Percentiles rank a stretch among this genome's conserved stretches.
Conservation (phyloP, 2,113 vertebrate species). For the Labeo rohita region DNA sequence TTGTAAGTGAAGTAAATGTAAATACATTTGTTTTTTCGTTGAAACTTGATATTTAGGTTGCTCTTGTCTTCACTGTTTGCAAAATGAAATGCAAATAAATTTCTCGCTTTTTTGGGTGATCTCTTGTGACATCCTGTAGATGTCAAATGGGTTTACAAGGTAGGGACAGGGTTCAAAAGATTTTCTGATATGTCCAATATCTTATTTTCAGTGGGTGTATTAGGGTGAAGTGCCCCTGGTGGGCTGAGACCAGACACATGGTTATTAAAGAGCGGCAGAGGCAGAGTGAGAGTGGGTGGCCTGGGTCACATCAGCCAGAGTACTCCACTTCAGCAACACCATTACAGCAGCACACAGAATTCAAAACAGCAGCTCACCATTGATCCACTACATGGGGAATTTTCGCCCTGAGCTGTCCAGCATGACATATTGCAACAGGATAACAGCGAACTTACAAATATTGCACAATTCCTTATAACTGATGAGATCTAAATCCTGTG, state of each 20-base stretch:
- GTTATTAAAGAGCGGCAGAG: constrained; percentile 26
- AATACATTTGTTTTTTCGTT: background rate
- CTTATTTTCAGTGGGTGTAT: constrained; percentile 18
- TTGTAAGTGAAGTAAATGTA: background rate
- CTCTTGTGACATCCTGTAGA: background rate
- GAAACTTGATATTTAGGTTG: background rate
- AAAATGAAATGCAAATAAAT: background rate
- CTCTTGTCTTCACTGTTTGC: background rate
- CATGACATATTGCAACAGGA: background rate
- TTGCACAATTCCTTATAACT: constrained; percentile 26
- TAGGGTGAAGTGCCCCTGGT: constrained; percentile 39
- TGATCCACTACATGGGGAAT: constrained; percentile 49
- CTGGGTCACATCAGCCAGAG: background rate
- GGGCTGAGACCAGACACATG: constrained; percentile 27
- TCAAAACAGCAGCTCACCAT: constrained; percentile 44
- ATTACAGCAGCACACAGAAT: constrained; percentile 43
- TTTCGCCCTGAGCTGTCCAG: constrained; percentile 12
- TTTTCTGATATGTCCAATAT: background rate
- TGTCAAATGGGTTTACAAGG: background rate
- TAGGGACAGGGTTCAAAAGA: constrained; percentile 8
- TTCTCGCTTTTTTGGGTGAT: background rate
- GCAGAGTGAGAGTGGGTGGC: background rate
- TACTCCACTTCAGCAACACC: constrained; percentile 22
- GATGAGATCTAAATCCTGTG: background rate
- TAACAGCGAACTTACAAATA: constrained; percentile 2